phyloP scores from a whole-genome alignment of 2,888 invertebrate genomes.

The Heliconius charithonia region DNA sequence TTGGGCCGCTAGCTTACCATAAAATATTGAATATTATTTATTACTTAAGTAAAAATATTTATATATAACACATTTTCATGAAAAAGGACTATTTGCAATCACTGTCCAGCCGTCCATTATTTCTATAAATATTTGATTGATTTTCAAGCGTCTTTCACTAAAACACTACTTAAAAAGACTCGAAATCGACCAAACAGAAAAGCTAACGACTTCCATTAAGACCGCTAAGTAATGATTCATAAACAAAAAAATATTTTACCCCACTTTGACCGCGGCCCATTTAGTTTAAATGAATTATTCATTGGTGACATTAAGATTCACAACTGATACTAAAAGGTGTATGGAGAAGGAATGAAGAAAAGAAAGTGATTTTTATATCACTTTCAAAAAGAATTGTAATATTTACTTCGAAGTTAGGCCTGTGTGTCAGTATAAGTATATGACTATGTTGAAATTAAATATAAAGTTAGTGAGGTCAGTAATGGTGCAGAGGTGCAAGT shows the following conservation, averaged over 20 bases:
- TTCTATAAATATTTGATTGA: neutral
- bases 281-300: slow-evolving; percentile 43
- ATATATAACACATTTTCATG: too few species aligned
- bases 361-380: neutral
- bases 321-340: slow-evolving; percentile 37
- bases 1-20: too few species aligned
- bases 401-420: neutral
- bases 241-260: slow-evolving; percentile 13
- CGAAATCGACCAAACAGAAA: slow-evolving; percentile 16
- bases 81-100: too few species aligned
- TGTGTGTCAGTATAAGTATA: neutral
- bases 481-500: too few species aligned
- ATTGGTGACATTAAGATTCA: slow-evolving; percentile 27
- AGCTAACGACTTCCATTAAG: slow-evolving; percentile 2
- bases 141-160: neutral
- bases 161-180: neutral
- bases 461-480: too few species aligned
- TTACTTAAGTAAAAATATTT: too few species aligned
- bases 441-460: too few species aligned
- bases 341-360: slow-evolving; percentile 12
- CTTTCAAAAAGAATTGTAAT: neutral
- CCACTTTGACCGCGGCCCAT: slow-evolving; percentile 25
- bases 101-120: neutral
- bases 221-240: slow-evolving; percentile 8
- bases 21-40: too few species aligned